These are phyloP conservation scores for Euborellia annulipes DNA, from an alignment of 1,140 invertebrate species.

Conservation along the genomic window DNA sequence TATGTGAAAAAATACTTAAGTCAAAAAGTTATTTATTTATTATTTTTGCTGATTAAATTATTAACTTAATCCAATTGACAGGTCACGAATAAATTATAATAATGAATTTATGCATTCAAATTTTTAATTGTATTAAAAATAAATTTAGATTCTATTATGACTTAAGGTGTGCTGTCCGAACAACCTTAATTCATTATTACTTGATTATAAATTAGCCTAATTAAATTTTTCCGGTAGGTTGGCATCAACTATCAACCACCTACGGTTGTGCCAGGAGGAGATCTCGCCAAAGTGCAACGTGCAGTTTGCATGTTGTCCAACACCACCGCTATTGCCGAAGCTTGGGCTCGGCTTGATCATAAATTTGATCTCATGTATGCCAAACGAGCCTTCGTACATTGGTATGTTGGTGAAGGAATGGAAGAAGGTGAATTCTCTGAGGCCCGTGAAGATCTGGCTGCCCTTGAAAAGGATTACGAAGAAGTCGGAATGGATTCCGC, in stretches of 20 bases:
- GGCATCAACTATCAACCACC: slow-evolving; percentile 41
- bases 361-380: slow-evolving; percentile 74
- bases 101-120: no score
- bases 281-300: slow-evolving; percentile 55
- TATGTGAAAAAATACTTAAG: no score
- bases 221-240: slow-evolving; percentile 41
- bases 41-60: no score
- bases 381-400: slow-evolving; percentile 45
- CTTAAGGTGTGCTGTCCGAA: no score
- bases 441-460: slow-evolving; percentile 47
- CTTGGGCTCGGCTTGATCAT: slow-evolving; percentile 59
- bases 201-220: slow-evolving; percentile 27
- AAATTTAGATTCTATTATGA: no score
- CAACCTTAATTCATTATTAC: no score
- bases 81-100: no score
- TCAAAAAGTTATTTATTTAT: no score
- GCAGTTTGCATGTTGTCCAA: slow-evolving; percentile 65
- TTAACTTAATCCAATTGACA: no score
- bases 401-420: slow-evolving; percentile 46
- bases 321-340: slow-evolving; percentile 65
- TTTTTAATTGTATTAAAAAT: no score
- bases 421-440: slow-evolving; percentile 48
- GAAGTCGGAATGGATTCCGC: slow-evolving; percentile 45
- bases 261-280: slow-evolving; percentile 65
- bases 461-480: slow-evolving; percentile 46